phyloP scores from a whole-genome alignment of 2,797 vertebrate genomes.

The Centropyge bicolor region DNA sequence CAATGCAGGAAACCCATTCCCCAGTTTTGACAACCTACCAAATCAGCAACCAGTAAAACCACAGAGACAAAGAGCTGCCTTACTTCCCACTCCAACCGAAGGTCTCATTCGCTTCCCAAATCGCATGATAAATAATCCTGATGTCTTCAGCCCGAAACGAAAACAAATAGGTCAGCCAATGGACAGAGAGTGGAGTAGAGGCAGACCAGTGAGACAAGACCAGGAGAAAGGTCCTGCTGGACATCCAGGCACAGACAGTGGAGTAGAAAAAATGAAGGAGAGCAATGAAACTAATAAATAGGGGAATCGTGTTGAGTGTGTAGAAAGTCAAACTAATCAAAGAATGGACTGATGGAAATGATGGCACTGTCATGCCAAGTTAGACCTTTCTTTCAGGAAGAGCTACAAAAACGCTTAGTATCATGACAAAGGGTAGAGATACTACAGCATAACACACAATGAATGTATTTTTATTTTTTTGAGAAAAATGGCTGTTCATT shows the following conservation, averaged over 20 bases:
- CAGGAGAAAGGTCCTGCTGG: constrained; percentile 69
- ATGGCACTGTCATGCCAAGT: constrained; percentile 63
- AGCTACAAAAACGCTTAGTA: constrained; percentile 19
- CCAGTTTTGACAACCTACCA: constrained; percentile 80
- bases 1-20: constrained; percentile 75
- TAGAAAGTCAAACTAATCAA: constrained; percentile 48
- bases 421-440: constrained; percentile 10
- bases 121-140: constrained; percentile 78
- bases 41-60: constrained; percentile 79
- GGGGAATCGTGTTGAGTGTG: not conserved
- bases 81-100: constrained; percentile 91
- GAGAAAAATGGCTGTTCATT: constrained; percentile 11
- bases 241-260: constrained; percentile 55
- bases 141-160: constrained; percentile 69
- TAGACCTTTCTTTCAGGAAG: constrained; percentile 68
- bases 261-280: constrained; percentile 78
- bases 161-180: constrained; percentile 53
- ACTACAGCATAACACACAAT: constrained; percentile 26
- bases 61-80: constrained; percentile 86
- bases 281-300: constrained; percentile 39
- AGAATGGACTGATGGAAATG: constrained; percentile 6
- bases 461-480: constrained; percentile 49
- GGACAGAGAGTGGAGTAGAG: constrained; percentile 81
- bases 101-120: constrained; percentile 74
- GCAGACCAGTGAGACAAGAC: constrained; percentile 74